Evolutionary conservation across 2,113 vertebrate species (phyloP), one percentile per base, ranked within the genome.

Genomic region (Tupaia chinensis): DNA sequence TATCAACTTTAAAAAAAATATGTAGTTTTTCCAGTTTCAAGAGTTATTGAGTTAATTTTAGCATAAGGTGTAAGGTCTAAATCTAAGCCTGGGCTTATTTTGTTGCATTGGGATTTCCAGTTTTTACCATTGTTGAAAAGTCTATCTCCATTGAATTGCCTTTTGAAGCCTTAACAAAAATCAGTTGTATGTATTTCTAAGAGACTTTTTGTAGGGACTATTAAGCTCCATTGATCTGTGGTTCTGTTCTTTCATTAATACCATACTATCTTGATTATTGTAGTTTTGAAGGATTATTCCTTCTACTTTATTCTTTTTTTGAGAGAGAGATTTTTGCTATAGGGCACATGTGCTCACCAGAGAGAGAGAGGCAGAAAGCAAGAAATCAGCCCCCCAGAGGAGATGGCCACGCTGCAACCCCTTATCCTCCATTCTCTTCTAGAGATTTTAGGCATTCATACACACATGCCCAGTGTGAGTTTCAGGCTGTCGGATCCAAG

Each of bases 101-200:
- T 70, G 60, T 77, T 87, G 25, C 9, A 23, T 61, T 17, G 60
- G 34, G n/a, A 66, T 65, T 14, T 56, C 22, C 19, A 86, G 0
- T 58, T 58, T 77, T 72, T 78, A 54, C n/a, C 66, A 12, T 83
- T 82, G 34, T 79, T 92, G 32, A 79, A 19, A 82, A 87, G 56
- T 54, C 63, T 83, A 10, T 93, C 77, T 81, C 44, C 53, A 54
- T 34, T 88, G 32, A 94, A 84, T 68, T 89, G 12, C 12, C n/a
- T 93, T 93, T 60, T 78, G 34, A n/a, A 72, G 25, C 14, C 23
- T 89, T 79, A 76, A 29, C 29, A 68, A 85, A 83, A 89, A 70
- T 89, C 17, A 72, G 2, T 73, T 80, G 79, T 89, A 25, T 4
- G 5, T 69, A 44, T 70, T 58, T 87, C 4, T 53, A 15, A 72